Conservation (phyloP, 2,888 invertebrate species). For the Agrotis segetum region DNA sequence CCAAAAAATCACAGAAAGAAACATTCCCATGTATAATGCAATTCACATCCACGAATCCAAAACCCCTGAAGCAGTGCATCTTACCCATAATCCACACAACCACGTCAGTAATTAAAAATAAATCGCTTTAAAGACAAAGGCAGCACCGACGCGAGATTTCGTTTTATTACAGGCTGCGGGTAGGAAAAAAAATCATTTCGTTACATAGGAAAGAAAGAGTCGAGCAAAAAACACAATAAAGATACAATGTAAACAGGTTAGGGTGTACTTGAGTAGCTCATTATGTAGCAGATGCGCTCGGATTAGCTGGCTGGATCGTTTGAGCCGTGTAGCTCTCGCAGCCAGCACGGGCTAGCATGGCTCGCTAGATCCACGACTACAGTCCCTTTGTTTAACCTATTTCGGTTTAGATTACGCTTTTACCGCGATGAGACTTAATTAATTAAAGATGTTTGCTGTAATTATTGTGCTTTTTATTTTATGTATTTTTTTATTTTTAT, state of each 20-base stretch:
- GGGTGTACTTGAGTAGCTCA: conserved; percentile 90
- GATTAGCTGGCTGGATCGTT: conserved; percentile 84
- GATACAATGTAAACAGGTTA: conserved; percentile 91
- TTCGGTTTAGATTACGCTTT: conserved; percentile 89
- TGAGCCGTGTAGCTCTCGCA: conserved; percentile 65
- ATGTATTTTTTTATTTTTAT: neutral
- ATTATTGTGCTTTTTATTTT: conserved; percentile 55
- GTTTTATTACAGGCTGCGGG: conserved; percentile 82
- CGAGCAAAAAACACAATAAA: conserved; percentile 90
- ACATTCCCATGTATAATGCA: conserved; percentile 23
- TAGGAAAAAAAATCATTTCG: conserved; percentile 81
- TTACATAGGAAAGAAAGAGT: conserved; percentile 86
- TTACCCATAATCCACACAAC: conserved; percentile 60
- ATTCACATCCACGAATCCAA: conserved; percentile 37
- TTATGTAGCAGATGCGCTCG: conserved; percentile 87
- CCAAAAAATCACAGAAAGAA: conserved; percentile 5
- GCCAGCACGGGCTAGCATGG: conserved; percentile 66
- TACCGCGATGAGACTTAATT: conserved; percentile 84
- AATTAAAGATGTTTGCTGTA: conserved; percentile 77
- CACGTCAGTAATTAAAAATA: conserved; percentile 69
- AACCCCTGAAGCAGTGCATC: conserved; percentile 52
- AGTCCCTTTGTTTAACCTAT: conserved; percentile 88
- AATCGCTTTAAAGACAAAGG: conserved; percentile 74
- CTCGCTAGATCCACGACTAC: conserved; percentile 75
- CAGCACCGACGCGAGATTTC: conserved; percentile 78